phyloP scores from a whole-genome alignment of 2,797 vertebrate genomes.

The Capromys pilorides region DNA sequence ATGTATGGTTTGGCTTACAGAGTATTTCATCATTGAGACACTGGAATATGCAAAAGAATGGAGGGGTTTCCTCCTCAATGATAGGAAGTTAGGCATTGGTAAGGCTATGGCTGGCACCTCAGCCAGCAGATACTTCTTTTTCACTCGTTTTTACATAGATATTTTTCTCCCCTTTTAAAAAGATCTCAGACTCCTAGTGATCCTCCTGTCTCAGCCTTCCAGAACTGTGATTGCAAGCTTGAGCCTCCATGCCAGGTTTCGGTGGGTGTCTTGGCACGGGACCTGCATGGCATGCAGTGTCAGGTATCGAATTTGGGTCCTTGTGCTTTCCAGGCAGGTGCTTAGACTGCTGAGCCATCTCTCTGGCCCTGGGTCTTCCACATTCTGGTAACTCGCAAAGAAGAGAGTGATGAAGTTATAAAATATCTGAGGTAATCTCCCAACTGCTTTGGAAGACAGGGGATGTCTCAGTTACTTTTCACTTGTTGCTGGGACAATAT shows the following conservation, averaged over 20 bases:
- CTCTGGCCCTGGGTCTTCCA: neutral
- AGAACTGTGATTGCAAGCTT: too few relatives aligned
- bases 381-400: constrained; percentile 46
- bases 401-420: constrained; percentile 5
- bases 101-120: neutral
- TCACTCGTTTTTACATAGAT: too few relatives aligned
- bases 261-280: too few relatives aligned
- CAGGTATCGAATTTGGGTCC: too few relatives aligned
- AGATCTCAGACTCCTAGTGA: too few relatives aligned
- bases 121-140: neutral
- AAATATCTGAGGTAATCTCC: neutral
- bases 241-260: too few relatives aligned
- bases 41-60: neutral
- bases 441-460: neutral
- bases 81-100: neutral
- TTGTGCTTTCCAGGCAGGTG: too few relatives aligned
- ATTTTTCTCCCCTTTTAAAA: too few relatives aligned
- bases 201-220: too few relatives aligned
- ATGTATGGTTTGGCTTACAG: neutral
- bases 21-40: neutral
- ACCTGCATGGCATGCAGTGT: too few relatives aligned
- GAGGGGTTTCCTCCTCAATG: neutral
- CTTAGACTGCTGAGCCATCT: too few relatives aligned
- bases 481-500: too few relatives aligned
- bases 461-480: neutral